These are phyloP conservation scores for Pseudoatta argentina DNA, from an alignment of 1,140 invertebrate species.

Conservation along the genomic window DNA sequence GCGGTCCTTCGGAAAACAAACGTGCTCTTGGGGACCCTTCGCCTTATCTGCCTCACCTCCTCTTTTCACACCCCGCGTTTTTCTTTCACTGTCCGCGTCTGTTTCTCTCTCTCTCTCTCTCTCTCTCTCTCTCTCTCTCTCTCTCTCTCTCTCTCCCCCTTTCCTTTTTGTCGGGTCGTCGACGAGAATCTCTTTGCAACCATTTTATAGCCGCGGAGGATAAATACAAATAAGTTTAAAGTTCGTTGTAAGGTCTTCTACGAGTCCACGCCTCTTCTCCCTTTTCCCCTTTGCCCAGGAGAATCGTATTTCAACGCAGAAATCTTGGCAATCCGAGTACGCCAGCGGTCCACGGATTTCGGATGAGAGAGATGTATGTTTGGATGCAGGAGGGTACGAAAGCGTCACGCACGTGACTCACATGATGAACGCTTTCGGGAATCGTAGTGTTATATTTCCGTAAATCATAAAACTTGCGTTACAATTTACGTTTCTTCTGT, in stretches of 20 bases:
- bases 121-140: background rate
- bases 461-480: slow-evolving; percentile 27
- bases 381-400: slow-evolving; percentile 30
- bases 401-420: slow-evolving; percentile 51
- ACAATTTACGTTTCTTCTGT: slow-evolving; percentile 25
- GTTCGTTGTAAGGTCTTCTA: slow-evolving; percentile 43
- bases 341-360: slow-evolving; percentile 59
- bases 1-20: slow-evolving; percentile 73
- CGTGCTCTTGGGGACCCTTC: slow-evolving; percentile 69
- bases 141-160: background rate
- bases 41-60: slow-evolving; percentile 38
- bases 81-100: background rate
- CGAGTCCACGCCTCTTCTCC: slow-evolving; percentile 15
- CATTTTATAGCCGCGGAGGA: slow-evolving; percentile 60
- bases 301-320: slow-evolving; percentile 61
- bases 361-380: slow-evolving; percentile 61
- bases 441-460: slow-evolving; percentile 34
- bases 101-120: background rate
- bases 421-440: slow-evolving; percentile 26
- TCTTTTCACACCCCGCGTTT: slow-evolving; percentile 38
- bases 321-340: slow-evolving; percentile 52
- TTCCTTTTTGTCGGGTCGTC: slow-evolving; percentile 14
- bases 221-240: slow-evolving; percentile 61
- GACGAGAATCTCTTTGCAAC: slow-evolving; percentile 38
- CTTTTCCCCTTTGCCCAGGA: background rate